Conservation (phyloP, 2,113 vertebrate genomes). For the Neodontobutis hainanensis region DNA sequence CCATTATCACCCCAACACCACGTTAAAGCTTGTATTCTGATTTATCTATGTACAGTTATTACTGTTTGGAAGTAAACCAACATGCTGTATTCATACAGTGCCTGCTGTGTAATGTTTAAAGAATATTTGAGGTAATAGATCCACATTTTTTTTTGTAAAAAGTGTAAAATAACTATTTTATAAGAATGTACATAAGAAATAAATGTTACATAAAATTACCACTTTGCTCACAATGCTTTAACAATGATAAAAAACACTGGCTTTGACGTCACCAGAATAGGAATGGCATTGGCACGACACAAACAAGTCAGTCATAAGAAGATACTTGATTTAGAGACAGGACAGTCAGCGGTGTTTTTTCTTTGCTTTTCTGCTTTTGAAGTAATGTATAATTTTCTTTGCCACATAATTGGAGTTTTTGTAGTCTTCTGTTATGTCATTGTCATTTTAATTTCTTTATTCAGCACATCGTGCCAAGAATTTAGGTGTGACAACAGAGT, state of each 20-base stretch:
- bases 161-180: too few relatives aligned
- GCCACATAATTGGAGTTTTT: neutral
- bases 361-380: neutral
- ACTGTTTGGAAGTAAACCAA: too few relatives aligned
- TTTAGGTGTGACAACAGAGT: neutral
- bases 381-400: neutral
- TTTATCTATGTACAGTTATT: too few relatives aligned
- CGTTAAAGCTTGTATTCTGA: constrained; percentile 20
- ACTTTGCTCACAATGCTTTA: neutral
- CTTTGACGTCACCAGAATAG: neutral
- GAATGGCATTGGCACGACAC: neutral
- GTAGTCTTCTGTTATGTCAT: neutral
- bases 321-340: neutral
- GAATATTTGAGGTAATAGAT: too few relatives aligned
- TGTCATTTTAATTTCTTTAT: neutral
- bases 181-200: neutral
- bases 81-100: too few relatives aligned
- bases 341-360: neutral
- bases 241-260: neutral
- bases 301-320: neutral
- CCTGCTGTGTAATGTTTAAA: too few relatives aligned
- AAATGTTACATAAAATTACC: neutral
- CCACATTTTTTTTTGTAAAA: too few relatives aligned
- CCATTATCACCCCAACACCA: constrained; percentile 19
- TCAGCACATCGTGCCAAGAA: neutral